Evolutionary conservation across 2,888 invertebrate species (phyloP).

Genomic region (Pterostichus madidus): DNA sequence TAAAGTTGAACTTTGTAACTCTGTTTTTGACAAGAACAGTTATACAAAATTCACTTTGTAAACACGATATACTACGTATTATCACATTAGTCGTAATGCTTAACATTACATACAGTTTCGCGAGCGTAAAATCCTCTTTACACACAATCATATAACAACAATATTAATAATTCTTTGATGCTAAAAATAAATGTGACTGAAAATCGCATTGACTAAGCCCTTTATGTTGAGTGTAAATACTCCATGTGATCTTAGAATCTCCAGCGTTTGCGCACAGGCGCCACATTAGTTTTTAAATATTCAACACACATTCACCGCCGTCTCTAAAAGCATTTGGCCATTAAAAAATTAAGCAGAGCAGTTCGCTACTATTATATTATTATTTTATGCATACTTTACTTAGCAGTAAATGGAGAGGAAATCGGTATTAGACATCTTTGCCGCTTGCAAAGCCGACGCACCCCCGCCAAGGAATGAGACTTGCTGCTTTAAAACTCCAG

Average conservation of each 20-base stretch:
- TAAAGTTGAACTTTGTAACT: too few species aligned
- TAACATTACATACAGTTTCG: too few species aligned
- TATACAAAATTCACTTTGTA: too few species aligned
- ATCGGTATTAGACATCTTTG: constrained; percentile 71
- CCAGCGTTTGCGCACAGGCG: constrained; percentile 21
- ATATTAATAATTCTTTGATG: background rate
- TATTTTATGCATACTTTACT: constrained; percentile 78
- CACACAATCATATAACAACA: too few species aligned
- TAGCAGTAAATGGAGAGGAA: constrained; percentile 75
- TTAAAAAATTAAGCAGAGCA: constrained; percentile 80
- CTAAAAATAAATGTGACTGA: background rate
- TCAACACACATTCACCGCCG: constrained; percentile 70
- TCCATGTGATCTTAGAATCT: background rate
- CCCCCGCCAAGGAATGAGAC: constrained; percentile 4
- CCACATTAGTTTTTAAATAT: constrained; percentile 66
- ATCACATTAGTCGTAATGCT: too few species aligned
- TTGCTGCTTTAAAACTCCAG: background rate
- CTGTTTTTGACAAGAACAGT: too few species aligned
- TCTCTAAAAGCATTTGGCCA: constrained; percentile 84
- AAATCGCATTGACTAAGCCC: background rate
- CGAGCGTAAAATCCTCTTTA: too few species aligned
- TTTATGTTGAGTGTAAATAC: background rate
- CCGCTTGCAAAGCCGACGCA: constrained; percentile 7
- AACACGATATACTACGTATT: too few species aligned
- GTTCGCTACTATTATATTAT: constrained; percentile 76